Base-by-base conservation (phyloP, 2,113 vertebrate species). In the Phylloscopus trochilus region DNA sequence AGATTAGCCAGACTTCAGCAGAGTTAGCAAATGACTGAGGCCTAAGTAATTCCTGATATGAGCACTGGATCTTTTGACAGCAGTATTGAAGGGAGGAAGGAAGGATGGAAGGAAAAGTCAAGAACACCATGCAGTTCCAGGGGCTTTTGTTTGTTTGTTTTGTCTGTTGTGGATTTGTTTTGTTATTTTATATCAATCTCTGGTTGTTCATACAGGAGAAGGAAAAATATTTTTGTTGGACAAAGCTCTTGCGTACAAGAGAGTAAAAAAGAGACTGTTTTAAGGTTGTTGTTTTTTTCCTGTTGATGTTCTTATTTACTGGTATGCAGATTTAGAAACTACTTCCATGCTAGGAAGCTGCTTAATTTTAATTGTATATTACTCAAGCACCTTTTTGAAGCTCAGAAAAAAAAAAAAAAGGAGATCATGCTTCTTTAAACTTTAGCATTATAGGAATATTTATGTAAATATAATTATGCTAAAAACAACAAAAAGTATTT, bases 401-500 rank as follows among this genome's bases (percentile, higher is more conserved):
- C 98, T 98, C 97, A 98, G 97, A 98, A 98, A 97, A 95, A 84
- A 41, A 98, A 98, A 97, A 95, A 89, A 93, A 97, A 97, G 96
- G 93, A 97, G 97, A 97, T 97, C 97, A 98, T 98, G 98, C 98
- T 98, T 98, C 98, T 98, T 98, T 98, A 98, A 98, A 98, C 97
- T 97, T 98, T 98, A 98, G 98, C 98, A 98, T 98, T 98, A 98
- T 98, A 98, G 98, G 98, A 98, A 98, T 98, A 98, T 98, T 98
- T 98, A 98, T 99, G 98, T 99, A 98, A 98, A 98, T 99, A 99
- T 98, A 94, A 98, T 98, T 98, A 98, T 98, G 97, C 98, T 99
- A 97, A 97, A 97, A 98, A 96, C 97, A 98, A 98, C 97, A 96
- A 98, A 97, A 98, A 97, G 97, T 98, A 98, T 98, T 98, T 99